A percentile compares a stretch with the other conserved stretches of the same genome.
Evolutionary conservation across 2,113 vertebrate species (phyloP).

Genomic region (Anoura caudifer): DNA sequence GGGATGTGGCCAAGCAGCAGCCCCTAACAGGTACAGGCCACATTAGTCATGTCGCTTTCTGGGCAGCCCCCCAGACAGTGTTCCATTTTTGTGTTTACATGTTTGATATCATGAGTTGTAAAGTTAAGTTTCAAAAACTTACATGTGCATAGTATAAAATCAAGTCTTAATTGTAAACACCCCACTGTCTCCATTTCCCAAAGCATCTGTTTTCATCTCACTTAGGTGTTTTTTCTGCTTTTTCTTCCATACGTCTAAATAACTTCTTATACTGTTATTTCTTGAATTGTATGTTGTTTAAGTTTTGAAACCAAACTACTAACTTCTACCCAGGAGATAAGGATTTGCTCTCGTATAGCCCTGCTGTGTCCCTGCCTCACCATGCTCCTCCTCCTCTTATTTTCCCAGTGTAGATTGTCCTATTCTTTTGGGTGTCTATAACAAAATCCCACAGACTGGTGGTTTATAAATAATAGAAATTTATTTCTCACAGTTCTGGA

Average conservation of each 20-base stretch:
- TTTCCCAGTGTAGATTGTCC: not conserved
- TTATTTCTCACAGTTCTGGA: not conserved
- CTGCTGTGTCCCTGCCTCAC: no score
- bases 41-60: not conserved
- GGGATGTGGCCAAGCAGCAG: slow-evolving; percentile 85
- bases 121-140: not conserved
- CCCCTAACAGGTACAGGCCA: slow-evolving; percentile 85
- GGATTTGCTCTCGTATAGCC: not conserved
- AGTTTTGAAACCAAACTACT: not conserved
- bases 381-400: not conserved
- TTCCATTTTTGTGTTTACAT: not conserved
- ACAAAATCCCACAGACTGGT: not conserved
- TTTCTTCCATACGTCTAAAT: not conserved
- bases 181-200: not conserved
- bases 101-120: not conserved
- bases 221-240: not conserved
- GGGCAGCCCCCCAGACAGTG: not conserved
- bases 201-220: not conserved
- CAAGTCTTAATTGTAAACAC: not conserved
- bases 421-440: not conserved
- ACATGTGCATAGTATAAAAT: not conserved
- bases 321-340: not conserved
- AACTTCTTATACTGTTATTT: not conserved
- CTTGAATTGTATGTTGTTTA: not conserved
- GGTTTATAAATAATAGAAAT: not conserved